Base-by-base conservation (phyloP, 2,888 invertebrate species). In the Muschampia plurimacula region DNA sequence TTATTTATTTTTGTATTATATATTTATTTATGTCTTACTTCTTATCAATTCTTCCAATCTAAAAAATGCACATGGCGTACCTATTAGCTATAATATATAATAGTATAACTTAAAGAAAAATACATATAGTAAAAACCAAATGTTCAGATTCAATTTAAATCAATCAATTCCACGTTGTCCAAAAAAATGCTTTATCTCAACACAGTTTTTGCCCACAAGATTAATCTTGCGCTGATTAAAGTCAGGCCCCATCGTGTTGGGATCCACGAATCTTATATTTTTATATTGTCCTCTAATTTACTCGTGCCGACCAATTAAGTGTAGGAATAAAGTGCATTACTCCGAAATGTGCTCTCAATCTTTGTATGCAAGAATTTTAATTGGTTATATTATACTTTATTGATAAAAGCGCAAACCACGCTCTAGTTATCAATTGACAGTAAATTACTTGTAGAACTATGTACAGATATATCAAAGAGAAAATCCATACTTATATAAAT, bases 291-390 rank as follows among this genome's bases (percentile, higher is more conserved):
- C 88, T 91, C 86, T 89, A 89, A 91, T 90, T 90, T 87, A 86
- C 88, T 84, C 84, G 77, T 79, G 86, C 89, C 91, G 89, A 77
- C 89, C 89, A 89, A 90, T 90, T 89, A 90, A 88, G 80, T 84
- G 82, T 82, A 80, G 81, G 83, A 87, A 87, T 85, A 86, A 87
- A 86, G 84, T 80, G 77, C 81, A 78, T 83, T 80, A 81, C 83
- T 80, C 82, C 76, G 82, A 83, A 84, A 84, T 87, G 83, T 78
- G 84, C 85, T 85, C 57, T 83, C 75, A 75, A 76, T 81, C 77
- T 74, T 72, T 75, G 75, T 76, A 74, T 76, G 75, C 63, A 74
- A 74, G 76, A 77, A 79, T 79, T 75, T 82, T 80, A 80, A 80
- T 80, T 82, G 79, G 77, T 77, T 76, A 73, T 75, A 60, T 52